phyloP scores from a whole-genome alignment of 2,113 vertebrate species.

The Scomber scombrus region DNA sequence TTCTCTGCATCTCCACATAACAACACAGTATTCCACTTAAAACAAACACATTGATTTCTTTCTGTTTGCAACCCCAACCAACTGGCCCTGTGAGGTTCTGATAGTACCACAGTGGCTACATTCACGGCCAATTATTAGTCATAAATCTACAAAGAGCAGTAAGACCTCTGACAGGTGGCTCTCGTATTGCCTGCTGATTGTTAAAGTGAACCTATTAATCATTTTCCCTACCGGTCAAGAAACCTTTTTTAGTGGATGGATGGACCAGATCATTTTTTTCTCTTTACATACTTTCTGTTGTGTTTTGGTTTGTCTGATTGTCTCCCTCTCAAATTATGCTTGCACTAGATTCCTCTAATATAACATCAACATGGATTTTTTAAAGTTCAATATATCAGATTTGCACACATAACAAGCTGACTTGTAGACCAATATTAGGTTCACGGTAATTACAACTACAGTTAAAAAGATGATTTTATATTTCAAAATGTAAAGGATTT shows the following conservation, averaged over 20 bases:
- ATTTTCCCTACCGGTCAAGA: slow-evolving; percentile 47
- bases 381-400: slow-evolving; percentile 13
- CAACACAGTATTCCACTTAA: slow-evolving; percentile 38
- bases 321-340: slow-evolving; percentile 5
- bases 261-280: slow-evolving; percentile 53
- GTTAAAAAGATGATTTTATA: slow-evolving; percentile 25
- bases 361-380: slow-evolving; percentile 12
- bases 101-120: slow-evolving; percentile 47
- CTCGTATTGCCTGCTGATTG: slow-evolving; percentile 71
- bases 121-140: slow-evolving; percentile 71
- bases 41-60: slow-evolving; percentile 43
- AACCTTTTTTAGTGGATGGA: slow-evolving; percentile 35
- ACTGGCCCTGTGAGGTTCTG: slow-evolving; percentile 48
- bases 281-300: slow-evolving; percentile 5
- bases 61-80: slow-evolving; percentile 44
- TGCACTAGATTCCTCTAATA: not conserved
- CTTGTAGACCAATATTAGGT: slow-evolving; percentile 12
- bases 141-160: slow-evolving; percentile 70
- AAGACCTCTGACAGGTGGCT: slow-evolving; percentile 70
- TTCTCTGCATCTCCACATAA: not conserved
- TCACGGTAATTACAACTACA: slow-evolving; percentile 41
- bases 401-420: slow-evolving; percentile 24
- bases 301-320: slow-evolving; percentile 26
- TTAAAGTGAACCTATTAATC: slow-evolving; percentile 73
- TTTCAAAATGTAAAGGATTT: slow-evolving; percentile 57